Conservation (phyloP, 2,888 invertebrate genomes). For the Xestia xanthographa region DNA sequence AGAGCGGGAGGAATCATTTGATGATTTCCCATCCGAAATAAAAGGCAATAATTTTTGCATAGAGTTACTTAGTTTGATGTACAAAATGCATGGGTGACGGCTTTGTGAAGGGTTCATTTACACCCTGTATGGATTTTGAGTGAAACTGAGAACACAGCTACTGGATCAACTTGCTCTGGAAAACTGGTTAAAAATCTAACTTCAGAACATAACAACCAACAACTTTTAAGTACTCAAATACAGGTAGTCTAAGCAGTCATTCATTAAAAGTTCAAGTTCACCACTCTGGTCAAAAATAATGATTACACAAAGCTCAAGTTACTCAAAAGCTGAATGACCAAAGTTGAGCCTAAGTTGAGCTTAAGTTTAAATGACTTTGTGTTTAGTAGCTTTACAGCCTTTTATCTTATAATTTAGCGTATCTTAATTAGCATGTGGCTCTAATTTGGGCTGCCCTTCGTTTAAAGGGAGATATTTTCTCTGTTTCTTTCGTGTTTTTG, state of each 20-base stretch:
- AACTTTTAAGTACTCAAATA: not conserved
- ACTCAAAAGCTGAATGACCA: slow-evolving; percentile 20
- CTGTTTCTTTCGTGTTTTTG: not conserved
- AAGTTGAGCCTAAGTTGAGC: slow-evolving; percentile 35
- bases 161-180: not conserved
- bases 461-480: slow-evolving; percentile 11
- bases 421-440: slow-evolving; percentile 34
- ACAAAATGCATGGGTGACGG: too few species aligned
- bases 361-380: slow-evolving; percentile 35
- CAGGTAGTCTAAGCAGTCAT: not conserved
- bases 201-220: not conserved
- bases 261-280: slow-evolving; percentile 27
- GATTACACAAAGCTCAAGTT: slow-evolving; percentile 11
- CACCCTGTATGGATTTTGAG: too few species aligned
- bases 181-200: not conserved
- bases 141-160: not conserved
- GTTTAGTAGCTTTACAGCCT: slow-evolving; percentile 24
- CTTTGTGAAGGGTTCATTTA: too few species aligned
- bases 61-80: too few species aligned
- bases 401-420: slow-evolving; percentile 40
- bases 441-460: slow-evolving; percentile 10
- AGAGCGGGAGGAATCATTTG: too few species aligned
- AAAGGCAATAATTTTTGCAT: too few species aligned
- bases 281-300: slow-evolving; percentile 21
- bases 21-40: too few species aligned